Base-by-base conservation (phyloP, 1,140 invertebrate genomes). In the Drusus annulatus region DNA sequence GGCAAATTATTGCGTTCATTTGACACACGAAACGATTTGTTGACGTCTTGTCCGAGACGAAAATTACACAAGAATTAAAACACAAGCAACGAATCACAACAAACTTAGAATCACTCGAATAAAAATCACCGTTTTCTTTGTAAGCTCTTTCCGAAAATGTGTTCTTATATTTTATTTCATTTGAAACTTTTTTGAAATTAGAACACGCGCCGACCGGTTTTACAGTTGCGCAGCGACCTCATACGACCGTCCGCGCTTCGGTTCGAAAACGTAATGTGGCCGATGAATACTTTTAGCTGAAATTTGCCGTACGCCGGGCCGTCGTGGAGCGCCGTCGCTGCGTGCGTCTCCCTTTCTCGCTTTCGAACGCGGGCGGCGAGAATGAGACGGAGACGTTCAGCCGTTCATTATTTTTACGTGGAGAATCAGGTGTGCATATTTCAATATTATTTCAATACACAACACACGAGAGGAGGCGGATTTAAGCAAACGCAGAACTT, bases 131-230 rank as follows among this genome's bases (percentile, higher is more conserved):
- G 19, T 5, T 56, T 56, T 56, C 4, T 56, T 63, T 25, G 21
- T 63, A 15, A 28, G 16, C 60, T 36, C 16, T 3, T 21, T 28
- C 23, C 23, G 56, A n/a, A n/a, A 63, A 31, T 15, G 16, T 25
- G 31, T 31, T 31, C 21, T 16, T 63, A 31, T 28, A 25, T n/a
- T n/a, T 63, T 28, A 25, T n/a, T n/a, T 16, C 16, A 21, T 45
- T 69, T 45, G 36, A 69, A 69, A 74, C 36, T 21, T 56, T 74
- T 69, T 74, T 74, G 69, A 74, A 74, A 13, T 74, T 74, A 25
- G 69, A 74, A 74, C 69, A 74, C 69, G 69, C 69, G 69, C 69
- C 65, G 45, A 56, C 69, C 69, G 65, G 65, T 74, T 74, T 54
- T 31, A 6, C 13, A 28, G 21, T 16, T 17, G 36, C 68, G 31